Evolutionary conservation across 2,113 vertebrate genomes (phyloP).

Genomic region (Muntiacus reevesi): DNA sequence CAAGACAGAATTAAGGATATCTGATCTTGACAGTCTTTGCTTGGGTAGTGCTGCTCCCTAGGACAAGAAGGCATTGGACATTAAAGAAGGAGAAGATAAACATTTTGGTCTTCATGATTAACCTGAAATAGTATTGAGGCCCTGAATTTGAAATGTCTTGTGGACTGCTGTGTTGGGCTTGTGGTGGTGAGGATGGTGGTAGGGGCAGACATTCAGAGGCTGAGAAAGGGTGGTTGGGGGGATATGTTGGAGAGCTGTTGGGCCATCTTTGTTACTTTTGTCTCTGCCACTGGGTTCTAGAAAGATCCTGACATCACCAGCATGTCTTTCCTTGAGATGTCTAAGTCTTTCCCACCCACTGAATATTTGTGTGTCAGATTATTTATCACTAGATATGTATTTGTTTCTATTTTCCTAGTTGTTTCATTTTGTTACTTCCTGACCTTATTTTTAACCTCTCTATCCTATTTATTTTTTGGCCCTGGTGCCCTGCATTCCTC

Average conservation of each 20-base stretch:
- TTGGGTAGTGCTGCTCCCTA: neutral
- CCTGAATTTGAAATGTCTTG: neutral
- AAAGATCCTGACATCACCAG: neutral
- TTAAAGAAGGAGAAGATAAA: neutral
- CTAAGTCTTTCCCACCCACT: neutral
- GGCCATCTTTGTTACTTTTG: neutral
- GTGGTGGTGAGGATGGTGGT: neutral
- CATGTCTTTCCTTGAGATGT: neutral
- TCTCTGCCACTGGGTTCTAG: neutral
- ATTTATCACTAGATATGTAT: conserved; percentile 14
- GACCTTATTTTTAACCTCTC: conserved; percentile 59
- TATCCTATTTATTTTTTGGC: conserved; percentile 43
- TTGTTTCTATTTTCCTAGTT: conserved; percentile 57
- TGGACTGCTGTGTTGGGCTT: too few species aligned
- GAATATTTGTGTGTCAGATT: neutral
- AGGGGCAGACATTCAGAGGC: neutral
- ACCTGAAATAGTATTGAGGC: neutral
- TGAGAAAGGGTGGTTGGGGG: neutral
- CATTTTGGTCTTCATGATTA: neutral
- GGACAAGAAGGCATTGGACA: neutral
- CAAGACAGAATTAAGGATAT: neutral
- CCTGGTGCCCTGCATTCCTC: conserved; percentile 23
- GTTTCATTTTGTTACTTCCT: conserved; percentile 57
- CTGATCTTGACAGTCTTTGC: neutral
- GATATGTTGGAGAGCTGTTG: neutral